A percentile compares a stretch with the other conserved stretches of the same genome.
Conservation (phyloP, 2,797 vertebrate genomes). For the Falco columbarius region DNA sequence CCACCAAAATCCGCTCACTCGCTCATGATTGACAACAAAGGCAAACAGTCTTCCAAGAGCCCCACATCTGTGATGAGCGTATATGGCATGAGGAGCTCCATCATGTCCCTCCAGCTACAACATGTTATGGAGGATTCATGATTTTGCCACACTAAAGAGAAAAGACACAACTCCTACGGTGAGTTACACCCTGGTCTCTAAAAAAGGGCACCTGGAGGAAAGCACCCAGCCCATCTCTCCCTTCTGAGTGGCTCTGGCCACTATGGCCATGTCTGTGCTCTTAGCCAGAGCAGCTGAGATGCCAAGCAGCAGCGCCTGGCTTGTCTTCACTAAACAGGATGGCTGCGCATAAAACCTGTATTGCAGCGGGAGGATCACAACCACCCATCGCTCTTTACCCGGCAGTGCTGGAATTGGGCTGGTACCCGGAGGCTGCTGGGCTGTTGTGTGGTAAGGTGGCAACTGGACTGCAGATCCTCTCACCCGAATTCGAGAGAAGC, state of each 20-base stretch:
- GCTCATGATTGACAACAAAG: background rate
- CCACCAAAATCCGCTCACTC: background rate
- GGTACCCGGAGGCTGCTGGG: background rate
- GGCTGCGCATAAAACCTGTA: background rate
- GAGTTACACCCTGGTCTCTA: background rate
- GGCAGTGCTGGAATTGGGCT: constrained; percentile 20
- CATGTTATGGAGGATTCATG: background rate
- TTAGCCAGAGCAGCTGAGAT: background rate
- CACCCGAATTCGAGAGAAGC: background rate
- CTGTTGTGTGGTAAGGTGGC: background rate
- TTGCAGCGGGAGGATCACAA: accelerated
- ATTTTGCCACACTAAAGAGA: background rate
- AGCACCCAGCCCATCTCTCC: background rate
- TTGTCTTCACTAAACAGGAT: background rate
- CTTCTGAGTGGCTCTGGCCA: background rate
- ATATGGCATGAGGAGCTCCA: background rate
- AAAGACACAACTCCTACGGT: background rate
- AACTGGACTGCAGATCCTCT: background rate
- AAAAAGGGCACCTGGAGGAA: background rate
- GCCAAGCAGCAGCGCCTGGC: background rate
- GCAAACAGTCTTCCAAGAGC: background rate
- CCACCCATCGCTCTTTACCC: background rate
- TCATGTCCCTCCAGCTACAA: background rate
- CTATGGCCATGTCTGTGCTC: background rate
- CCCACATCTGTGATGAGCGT: background rate